Conservation (phyloP, 2,113 vertebrate species). For the Coryphaenoides rupestris region DNA sequence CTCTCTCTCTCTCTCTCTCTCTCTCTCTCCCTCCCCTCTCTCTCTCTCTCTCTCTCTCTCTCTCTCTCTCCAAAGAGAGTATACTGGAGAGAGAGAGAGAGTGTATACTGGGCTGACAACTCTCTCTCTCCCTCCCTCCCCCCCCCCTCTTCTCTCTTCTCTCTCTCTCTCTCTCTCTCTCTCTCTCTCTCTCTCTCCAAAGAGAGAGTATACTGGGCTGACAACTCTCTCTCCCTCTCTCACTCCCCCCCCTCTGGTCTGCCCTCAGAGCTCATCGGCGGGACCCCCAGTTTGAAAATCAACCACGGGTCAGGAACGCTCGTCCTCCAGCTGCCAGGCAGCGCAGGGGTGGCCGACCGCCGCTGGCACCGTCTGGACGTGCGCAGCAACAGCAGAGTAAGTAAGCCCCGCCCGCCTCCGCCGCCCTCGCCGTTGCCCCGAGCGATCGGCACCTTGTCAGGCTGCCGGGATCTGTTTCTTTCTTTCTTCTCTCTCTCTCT, state of each 20-base stretch:
- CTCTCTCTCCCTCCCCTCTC: constrained; percentile 4
- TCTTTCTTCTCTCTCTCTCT: background rate
- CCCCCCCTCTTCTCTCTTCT: no score
- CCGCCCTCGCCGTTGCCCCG: no score
- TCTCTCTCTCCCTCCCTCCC: no score
- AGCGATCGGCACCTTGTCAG: background rate
- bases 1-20: background rate
- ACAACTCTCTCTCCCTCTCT: background rate
- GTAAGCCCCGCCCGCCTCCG: background rate
- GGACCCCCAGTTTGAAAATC: constrained; percentile 64
- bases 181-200: no score
- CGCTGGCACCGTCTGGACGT: constrained; percentile 69
- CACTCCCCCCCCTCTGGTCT: background rate
- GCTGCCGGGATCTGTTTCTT: background rate
- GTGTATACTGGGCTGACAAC: no score
- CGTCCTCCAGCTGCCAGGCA: constrained; percentile 64
- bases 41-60: no score
- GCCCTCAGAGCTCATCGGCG: constrained; percentile 58
- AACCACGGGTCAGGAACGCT: constrained; percentile 68
- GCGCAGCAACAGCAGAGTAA: constrained; percentile 71
- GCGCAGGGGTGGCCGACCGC: constrained; percentile 48
- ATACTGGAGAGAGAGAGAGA: no score
- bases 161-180: no score
- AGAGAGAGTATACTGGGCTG: no score
- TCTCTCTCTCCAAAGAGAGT: no score